These are phyloP conservation scores for Arctopsyche grandis DNA, from an alignment of 1,140 invertebrate genomes.

Conservation along the genomic window DNA sequence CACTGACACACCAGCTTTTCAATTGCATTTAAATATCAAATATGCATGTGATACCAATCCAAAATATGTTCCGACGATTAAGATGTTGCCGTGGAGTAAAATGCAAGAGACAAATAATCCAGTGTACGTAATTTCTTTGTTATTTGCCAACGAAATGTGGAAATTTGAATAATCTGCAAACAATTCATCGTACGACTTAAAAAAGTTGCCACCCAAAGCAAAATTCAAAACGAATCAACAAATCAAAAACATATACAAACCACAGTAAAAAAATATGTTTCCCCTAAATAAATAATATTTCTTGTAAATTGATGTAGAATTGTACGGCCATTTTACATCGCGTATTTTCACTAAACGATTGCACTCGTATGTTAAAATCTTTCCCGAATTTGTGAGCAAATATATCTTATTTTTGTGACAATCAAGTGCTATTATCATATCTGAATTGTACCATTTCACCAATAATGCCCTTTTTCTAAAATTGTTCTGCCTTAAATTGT, in stretches of 20 bases:
- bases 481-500: conserved; percentile 2
- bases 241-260: conserved; percentile 27
- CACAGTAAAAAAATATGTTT: conserved; percentile 49
- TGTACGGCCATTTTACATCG: conserved; percentile 35
- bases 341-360: conserved; percentile 25
- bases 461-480: conserved; percentile 35
- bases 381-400: conserved; percentile 44
- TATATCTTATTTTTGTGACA: conserved; percentile 42
- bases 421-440: conserved; percentile 33
- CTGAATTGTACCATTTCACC: conserved; percentile 46
- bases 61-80: conserved; percentile 49
- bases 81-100: conserved; percentile 47
- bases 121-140: conserved; percentile 26
- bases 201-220: too few relatives aligned
- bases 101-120: conserved; percentile 36
- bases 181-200: too few relatives aligned
- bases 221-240: too few relatives aligned
- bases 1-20: not conserved
- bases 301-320: conserved; percentile 19
- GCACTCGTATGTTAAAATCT: conserved; percentile 38
- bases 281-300: conserved; percentile 47
- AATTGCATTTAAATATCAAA: not conserved
- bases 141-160: conserved; percentile 22
- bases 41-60: conserved; percentile 39
- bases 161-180: conserved; percentile 28